Base-by-base conservation (phyloP, 2,888 invertebrate species). In the Ectemnius lituratus region DNA sequence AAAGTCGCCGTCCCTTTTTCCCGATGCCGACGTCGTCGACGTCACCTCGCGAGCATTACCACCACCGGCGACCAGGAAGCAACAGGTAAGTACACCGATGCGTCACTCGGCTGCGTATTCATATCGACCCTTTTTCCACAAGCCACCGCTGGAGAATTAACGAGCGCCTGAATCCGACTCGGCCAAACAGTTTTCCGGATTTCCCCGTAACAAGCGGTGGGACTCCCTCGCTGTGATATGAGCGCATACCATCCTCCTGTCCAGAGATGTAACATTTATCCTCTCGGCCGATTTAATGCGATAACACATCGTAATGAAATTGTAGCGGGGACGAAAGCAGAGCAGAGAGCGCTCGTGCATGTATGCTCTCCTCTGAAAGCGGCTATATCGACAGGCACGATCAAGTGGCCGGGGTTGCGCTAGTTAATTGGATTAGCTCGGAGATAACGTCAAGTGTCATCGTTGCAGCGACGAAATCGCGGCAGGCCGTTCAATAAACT, bases 31-130 rank as follows among this genome's bases (percentile, higher is more conserved):
- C 57, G 46, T 56, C 47, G 27, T 28, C 37, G 6, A 23, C 23
- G 28, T 20, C 61, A 13, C n/a, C 45, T 28, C 59, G 8, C 59
- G 45, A 14, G 13, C 23, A 28, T 11, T 61, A 14, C 11, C n/a
- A n/a, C 45, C 18, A n/a, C 61, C 14, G 28, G 28, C 37, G 37
- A 62, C 58, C 56, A 52, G 14, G 79, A 75, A 75, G 76, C 79
- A 80, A 79, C 80, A 79, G 79, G 80, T 80, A 74, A 56, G 16
- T 56, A 46, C 23, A 56, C 49, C 6, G 59, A 52, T 62, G 4
- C 47, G 67, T 64, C 65, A 52, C 52, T 16, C 52, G 52, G 8
- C 52, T 14, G 52, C 52, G 52, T 16, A 52, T 52, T 52, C 52
- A 52, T 16, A 52, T 52, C 52, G 52, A 52, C 52, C 52, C 52